Percentiles rank a stretch among this genome's conserved stretches.
Conservation (phyloP, 1,140 invertebrate genomes). For the Paralvinella palmiformis region DNA sequence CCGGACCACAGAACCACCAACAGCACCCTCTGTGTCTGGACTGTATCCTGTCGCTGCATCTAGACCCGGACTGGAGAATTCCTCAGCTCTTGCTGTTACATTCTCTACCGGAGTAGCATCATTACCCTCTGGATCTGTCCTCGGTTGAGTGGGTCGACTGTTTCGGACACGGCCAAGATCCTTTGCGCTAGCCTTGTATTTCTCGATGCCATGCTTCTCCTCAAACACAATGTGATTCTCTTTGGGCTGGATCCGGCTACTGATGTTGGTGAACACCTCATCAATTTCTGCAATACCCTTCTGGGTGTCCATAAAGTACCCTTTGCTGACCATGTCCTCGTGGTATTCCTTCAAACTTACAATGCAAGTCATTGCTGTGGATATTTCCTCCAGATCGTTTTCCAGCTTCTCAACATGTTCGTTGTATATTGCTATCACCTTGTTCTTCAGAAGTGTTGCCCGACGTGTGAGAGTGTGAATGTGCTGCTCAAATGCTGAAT, state of each 20-base stretch:
- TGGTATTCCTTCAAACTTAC: constrained; percentile 22
- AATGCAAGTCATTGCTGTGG: constrained; percentile 21
- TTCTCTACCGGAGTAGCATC: too few relatives aligned
- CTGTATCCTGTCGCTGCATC: too few relatives aligned
- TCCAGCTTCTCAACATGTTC: constrained; percentile 14
- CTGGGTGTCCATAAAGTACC: constrained; percentile 12
- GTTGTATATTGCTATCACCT: constrained; percentile 22
- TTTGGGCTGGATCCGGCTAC: constrained; percentile 12
- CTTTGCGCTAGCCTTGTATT: constrained; percentile 12
- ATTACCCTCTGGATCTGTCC: constrained; percentile 10
- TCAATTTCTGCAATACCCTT: constrained; percentile 17
- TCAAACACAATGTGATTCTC: constrained; percentile 19
- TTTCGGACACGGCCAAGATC: constrained; percentile 15
- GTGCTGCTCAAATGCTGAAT: constrained; percentile 15
- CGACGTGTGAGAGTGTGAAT: constrained; percentile 16
- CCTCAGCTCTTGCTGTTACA: too few relatives aligned
- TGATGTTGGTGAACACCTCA: constrained; percentile 17
- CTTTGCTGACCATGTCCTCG: constrained; percentile 11
- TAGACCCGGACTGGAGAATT: too few relatives aligned
- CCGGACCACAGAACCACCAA: too few relatives aligned
- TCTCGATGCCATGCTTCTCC: constrained; percentile 19
- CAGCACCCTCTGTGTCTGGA: too few relatives aligned
- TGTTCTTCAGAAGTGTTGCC: constrained; percentile 21
- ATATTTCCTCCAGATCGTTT: constrained; percentile 17
- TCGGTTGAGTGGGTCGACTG: neutral